phyloP scores from a whole-genome alignment of 2,113 vertebrate genomes.

The Dinomys branickii region DNA sequence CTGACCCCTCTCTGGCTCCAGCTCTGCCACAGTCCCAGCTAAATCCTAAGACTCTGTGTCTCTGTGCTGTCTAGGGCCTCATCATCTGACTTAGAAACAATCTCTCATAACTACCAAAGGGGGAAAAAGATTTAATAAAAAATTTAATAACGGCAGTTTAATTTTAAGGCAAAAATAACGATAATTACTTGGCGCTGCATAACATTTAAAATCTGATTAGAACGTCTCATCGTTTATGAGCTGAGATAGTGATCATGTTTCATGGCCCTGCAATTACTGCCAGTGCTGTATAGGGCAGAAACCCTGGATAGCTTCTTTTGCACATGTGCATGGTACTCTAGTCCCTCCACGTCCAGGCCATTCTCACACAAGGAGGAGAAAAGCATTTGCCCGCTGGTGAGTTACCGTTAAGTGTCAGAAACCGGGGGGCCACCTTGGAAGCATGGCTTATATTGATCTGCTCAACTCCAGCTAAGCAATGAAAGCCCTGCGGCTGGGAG shows the following conservation, averaged over 20 bases:
- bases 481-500: background rate
- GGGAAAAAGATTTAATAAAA: conserved; percentile 65
- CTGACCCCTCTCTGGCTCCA: background rate
- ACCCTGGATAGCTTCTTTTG: background rate
- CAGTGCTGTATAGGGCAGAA: rapidly evolving
- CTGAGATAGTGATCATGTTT: background rate
- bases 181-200: conserved; percentile 73
- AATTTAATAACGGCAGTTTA: conserved; percentile 75
- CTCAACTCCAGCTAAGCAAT: background rate
- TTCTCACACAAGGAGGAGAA: background rate
- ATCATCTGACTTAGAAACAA: conserved; percentile 47
- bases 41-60: background rate
- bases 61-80: background rate
- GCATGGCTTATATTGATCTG: rapidly evolving
- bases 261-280: background rate
- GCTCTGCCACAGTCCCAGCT: background rate
- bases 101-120: conserved; percentile 57
- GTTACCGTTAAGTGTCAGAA: background rate
- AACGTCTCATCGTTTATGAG: conserved; percentile 31
- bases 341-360: background rate
- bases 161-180: conserved; percentile 78
- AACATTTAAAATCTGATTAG: conserved; percentile 78
- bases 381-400: background rate
- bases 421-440: background rate
- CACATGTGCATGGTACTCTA: background rate